Percentiles rank a stretch among this genome's conserved stretches.
phyloP scores from a whole-genome alignment of 1,140 invertebrate genomes.

The Helicorthomorpha holstii region DNA sequence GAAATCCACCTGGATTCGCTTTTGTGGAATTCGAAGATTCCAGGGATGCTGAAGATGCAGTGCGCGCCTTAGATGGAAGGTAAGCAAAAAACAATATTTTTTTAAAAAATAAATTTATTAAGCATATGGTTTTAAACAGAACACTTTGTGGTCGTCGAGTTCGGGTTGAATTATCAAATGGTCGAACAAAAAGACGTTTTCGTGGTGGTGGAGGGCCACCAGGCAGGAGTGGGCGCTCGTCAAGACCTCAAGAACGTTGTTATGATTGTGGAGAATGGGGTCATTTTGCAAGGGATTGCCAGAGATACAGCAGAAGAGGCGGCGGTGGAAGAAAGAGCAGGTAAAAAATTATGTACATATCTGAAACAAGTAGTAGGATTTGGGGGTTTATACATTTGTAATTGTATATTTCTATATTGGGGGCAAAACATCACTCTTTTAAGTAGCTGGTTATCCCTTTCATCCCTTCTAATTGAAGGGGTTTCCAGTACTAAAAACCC shows the following conservation, averaged over 20 bases:
- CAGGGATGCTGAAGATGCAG: conserved; percentile 71
- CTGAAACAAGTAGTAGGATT: too few species aligned
- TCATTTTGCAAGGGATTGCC: conserved; percentile 79
- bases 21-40: conserved; percentile 96
- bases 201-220: conserved; percentile 41
- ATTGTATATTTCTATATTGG: too few species aligned
- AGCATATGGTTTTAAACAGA: conserved; percentile 22
- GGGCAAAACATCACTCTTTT: too few species aligned
- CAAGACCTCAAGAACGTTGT: conserved; percentile 67
- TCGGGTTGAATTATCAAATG: conserved; percentile 82
- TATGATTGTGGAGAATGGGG: conserved; percentile 83
- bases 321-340: conserved; percentile 15
- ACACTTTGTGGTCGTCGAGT: conserved; percentile 72
- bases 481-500: too few species aligned
- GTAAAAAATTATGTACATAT: too few species aligned
- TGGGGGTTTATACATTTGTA: too few species aligned
- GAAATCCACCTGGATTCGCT: conserved; percentile 90
- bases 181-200: conserved; percentile 32
- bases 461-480: too few species aligned
- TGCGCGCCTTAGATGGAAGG: conserved; percentile 42
- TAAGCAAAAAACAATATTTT: conserved; percentile 20
- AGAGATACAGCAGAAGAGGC: conserved; percentile 31
- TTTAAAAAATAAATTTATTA: background rate
- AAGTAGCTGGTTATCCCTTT: too few species aligned
- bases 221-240: conserved; percentile 37